Conservation (phyloP, 2,888 invertebrate genomes). For the Phyto melanocephala region DNA sequence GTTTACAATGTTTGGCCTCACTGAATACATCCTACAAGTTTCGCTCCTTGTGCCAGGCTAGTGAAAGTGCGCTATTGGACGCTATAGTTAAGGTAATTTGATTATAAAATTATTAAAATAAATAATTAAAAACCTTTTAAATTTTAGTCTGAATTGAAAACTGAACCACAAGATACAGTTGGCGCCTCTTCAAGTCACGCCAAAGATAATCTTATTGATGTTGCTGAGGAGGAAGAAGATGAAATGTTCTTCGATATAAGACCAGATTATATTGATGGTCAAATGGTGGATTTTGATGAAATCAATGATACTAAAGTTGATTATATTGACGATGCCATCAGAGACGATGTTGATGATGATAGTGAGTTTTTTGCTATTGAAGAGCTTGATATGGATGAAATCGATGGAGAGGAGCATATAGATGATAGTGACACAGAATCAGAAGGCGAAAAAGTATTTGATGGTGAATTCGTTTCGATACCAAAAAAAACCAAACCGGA, state of each 20-base stretch:
- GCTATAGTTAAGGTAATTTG: conserved; percentile 72
- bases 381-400: conserved; percentile 59
- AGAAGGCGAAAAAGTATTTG: conserved; percentile 71
- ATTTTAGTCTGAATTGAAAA: conserved; percentile 71
- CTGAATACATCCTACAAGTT: conserved; percentile 73
- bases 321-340: conserved; percentile 21
- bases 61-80: conserved; percentile 73
- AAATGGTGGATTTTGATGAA: conserved; percentile 70
- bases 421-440: conserved; percentile 54
- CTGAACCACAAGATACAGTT: conserved; percentile 69
- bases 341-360: conserved; percentile 39
- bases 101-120: not conserved
- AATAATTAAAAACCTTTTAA: not conserved
- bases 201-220: conserved; percentile 32
- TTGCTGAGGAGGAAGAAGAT: conserved; percentile 57
- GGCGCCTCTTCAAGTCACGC: conserved; percentile 27
- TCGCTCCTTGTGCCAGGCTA: conserved; percentile 74
- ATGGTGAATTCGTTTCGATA: conserved; percentile 68
- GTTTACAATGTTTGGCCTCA: conserved; percentile 71
- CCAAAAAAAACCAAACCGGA: conserved; percentile 66
- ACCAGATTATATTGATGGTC: conserved; percentile 72
- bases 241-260: conserved; percentile 69
- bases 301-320: conserved; percentile 65
- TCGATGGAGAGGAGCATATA: conserved; percentile 58
- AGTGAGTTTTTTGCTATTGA: conserved; percentile 42